These are phyloP conservation scores for Polyommatus icarus DNA, from an alignment of 2,888 invertebrate species.

Conservation along the genomic window DNA sequence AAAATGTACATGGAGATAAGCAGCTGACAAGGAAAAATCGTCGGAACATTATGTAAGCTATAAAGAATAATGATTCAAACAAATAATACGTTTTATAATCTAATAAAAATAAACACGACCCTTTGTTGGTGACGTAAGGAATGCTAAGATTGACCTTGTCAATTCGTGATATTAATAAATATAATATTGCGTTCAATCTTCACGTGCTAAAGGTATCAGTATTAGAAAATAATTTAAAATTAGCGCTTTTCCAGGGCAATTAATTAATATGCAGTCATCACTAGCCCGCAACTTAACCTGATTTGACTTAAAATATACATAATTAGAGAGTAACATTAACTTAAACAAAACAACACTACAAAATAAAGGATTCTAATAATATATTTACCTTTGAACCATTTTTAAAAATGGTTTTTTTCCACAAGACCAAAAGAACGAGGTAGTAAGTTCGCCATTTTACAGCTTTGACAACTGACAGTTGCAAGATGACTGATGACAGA, in stretches of 20 bases:
- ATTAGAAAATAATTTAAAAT: slow-evolving; percentile 38
- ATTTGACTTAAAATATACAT: not conserved
- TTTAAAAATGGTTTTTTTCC: slow-evolving; percentile 84
- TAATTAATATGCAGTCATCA: slow-evolving; percentile 11
- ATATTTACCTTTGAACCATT: slow-evolving; percentile 85
- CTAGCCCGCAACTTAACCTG: not conserved
- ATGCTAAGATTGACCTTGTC: slow-evolving; percentile 70
- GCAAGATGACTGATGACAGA: not conserved
- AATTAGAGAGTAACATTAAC: not conserved
- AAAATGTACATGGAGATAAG: not conserved
- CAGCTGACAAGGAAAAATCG: not conserved
- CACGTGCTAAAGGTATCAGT: slow-evolving; percentile 34
- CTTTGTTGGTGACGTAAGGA: slow-evolving; percentile 68
- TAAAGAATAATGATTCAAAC: slow-evolving; percentile 33
- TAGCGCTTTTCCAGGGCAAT: slow-evolving; percentile 36
- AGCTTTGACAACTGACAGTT: slow-evolving; percentile 41
- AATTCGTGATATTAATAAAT: slow-evolving; percentile 55
- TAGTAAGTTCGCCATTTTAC: slow-evolving; percentile 89
- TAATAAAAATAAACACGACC: slow-evolving; percentile 43
- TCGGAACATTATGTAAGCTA: slow-evolving; percentile 27
- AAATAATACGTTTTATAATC: slow-evolving; percentile 31
- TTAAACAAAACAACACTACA: not conserved
- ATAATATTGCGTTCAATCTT: slow-evolving; percentile 35
- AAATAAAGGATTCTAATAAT: not conserved
- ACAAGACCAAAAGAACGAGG: slow-evolving; percentile 85